Base-by-base conservation (phyloP, 92 coral and sea anemone species). In the Paragorgia papillata region DNA sequence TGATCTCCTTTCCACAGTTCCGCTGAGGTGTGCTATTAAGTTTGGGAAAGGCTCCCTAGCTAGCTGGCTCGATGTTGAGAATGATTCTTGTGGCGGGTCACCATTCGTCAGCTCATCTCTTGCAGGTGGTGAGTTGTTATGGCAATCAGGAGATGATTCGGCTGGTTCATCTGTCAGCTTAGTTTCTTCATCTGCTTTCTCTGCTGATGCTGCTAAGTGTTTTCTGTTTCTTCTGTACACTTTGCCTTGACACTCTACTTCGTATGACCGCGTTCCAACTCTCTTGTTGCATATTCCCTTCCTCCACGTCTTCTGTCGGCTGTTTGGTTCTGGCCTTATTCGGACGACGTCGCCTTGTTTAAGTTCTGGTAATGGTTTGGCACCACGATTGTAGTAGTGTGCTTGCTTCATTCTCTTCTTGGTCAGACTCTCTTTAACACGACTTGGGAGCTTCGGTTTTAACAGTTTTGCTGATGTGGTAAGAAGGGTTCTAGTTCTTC, bases 291-390 rank as follows among this genome's bases (percentile, higher is more conserved):
- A 84, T 77, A 79, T 65, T 84, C 80, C 88, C 61, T 70, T 84
- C 80, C 80, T 79, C 88, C 80, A 84, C 66, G 66, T 50, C 81
- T 70, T 79, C 35, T 62, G 64, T 34, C 75, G 59, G 79, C 50
- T 73, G 56, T 79, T 79, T 69, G 88, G 84, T 48, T 84, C 88
- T 84, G 84, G 89, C 78, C 73, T 73, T 80, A 85, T 75, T 64
- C 89, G 59, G 34, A 80, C 89, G 21, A 80, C 65, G 55, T 85
- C 85, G 63, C 85, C 85, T 39, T 68, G 79, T 58, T 85, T 85
- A 61, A 85, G 79, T 75, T 80, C 82, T 64, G 81, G 57, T 19
- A 80, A 76, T 60, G 27, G 66, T 65, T 74, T 85, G 80, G 85
- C 84, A 51, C 82, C 85, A 66, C 61, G 81, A 67, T 85, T 80